Conservation (phyloP, 2,888 invertebrate species). For the Mamestra brassicae region DNA sequence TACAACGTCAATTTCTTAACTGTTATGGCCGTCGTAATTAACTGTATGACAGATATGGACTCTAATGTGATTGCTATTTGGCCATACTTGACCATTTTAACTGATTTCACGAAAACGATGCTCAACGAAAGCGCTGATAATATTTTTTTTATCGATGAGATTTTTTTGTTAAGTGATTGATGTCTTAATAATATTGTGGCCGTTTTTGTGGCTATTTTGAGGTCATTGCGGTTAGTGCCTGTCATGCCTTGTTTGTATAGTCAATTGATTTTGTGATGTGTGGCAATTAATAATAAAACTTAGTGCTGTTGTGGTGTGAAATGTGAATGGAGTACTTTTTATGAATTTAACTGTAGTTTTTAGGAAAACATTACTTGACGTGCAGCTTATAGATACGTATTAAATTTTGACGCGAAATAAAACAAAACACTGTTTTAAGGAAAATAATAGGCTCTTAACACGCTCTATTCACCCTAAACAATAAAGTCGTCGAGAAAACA, state of each 20-base stretch:
- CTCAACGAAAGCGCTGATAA: slow-evolving; percentile 63
- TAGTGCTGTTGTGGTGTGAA: background rate
- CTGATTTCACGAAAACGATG: slow-evolving; percentile 74
- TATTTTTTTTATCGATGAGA: slow-evolving; percentile 51
- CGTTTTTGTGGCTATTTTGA: slow-evolving; percentile 51
- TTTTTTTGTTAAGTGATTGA: slow-evolving; percentile 65
- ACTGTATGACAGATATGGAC: slow-evolving; percentile 72
- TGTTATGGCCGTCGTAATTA: slow-evolving; percentile 77
- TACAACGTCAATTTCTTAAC: slow-evolving; percentile 71
- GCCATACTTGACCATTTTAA: slow-evolving; percentile 63
- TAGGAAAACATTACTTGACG: background rate
- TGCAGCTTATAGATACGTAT: background rate
- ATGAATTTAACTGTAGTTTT: background rate
- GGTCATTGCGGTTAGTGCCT: slow-evolving; percentile 55
- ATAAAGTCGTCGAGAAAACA: slow-evolving; percentile 26
- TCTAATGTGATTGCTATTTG: slow-evolving; percentile 80
- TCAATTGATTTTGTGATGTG: slow-evolving; percentile 55
- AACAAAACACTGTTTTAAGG: background rate
- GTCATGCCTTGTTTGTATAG: slow-evolving; percentile 40
- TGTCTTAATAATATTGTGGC: slow-evolving; percentile 70
- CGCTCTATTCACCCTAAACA: slow-evolving; percentile 32
- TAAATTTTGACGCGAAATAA: background rate
- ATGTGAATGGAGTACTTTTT: background rate
- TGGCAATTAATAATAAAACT: slow-evolving; percentile 32
- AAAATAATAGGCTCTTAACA: slow-evolving; percentile 3